Percentiles rank a stretch among this genome's conserved stretches.
Evolutionary conservation across 2,888 invertebrate species (phyloP).

Genomic region (Drosophila meridiana): DNA sequence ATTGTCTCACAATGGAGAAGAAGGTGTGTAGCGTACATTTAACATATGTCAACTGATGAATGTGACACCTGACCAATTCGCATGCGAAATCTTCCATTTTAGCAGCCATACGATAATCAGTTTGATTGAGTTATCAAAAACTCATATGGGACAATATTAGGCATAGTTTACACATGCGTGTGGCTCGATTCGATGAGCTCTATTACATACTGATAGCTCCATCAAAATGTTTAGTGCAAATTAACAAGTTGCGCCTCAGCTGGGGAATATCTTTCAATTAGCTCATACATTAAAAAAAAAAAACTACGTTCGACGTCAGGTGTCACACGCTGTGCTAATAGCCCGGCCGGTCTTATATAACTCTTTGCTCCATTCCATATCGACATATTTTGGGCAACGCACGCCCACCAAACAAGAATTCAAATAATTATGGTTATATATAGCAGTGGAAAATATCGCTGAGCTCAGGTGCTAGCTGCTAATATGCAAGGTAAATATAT

Average conservation of each 20-base stretch:
- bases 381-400: not conserved
- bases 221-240: constrained; percentile 53
- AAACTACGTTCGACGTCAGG: constrained; percentile 25
- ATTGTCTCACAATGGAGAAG: not conserved
- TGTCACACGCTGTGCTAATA: constrained; percentile 25
- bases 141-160: not conserved
- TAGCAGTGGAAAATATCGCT: not conserved
- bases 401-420: constrained; percentile 10
- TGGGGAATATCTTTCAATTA: constrained; percentile 23
- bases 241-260: constrained; percentile 37
- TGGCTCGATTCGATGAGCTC: constrained; percentile 18
- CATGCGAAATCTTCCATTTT: constrained; percentile 24
- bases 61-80: constrained; percentile 25
- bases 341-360: constrained; percentile 28
- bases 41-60: constrained; percentile 1
- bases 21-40: not conserved
- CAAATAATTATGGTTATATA: not conserved
- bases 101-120: constrained; percentile 36
- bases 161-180: constrained; percentile 1
- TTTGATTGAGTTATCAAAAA: constrained; percentile 14
- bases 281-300: not conserved
- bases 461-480: constrained; percentile 3
- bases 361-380: not conserved
- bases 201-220: constrained; percentile 33
- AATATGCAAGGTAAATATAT: constrained; percentile 19